Conservation (phyloP, 2,797 vertebrate species). For the Hydrocynus forskahlii region DNA sequence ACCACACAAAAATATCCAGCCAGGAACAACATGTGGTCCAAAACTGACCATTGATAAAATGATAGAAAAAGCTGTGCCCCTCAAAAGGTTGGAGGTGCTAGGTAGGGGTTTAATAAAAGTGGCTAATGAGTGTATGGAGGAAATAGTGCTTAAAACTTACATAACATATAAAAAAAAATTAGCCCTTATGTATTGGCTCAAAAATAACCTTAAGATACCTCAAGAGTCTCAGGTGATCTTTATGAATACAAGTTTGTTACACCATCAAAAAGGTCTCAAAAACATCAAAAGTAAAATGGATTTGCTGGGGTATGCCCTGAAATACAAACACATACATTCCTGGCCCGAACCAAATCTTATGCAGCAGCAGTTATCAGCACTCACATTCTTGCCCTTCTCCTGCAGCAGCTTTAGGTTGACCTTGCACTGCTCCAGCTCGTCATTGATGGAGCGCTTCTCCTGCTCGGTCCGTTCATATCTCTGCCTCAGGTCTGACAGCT, state of each 20-base stretch:
- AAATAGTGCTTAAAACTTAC: no score
- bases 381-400: slow-evolving; percentile 95
- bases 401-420: slow-evolving; percentile 93
- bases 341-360: background rate
- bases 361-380: slow-evolving; percentile 51
- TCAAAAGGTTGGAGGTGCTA: background rate
- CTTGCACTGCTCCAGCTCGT: slow-evolving; percentile 94
- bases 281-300: background rate
- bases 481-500: slow-evolving; percentile 88
- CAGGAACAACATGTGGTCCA: background rate
- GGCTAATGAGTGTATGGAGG: background rate
- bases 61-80: background rate
- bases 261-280: background rate
- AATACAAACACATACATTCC: background rate
- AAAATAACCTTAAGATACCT: background rate
- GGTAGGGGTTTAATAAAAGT: background rate
- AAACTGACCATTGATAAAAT: background rate
- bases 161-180: no score
- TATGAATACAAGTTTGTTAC: background rate
- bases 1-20: background rate
- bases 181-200: background rate
- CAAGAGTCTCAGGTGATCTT: background rate
- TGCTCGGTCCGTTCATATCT: slow-evolving; percentile 90
- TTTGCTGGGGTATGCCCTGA: background rate
- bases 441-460: slow-evolving; percentile 90